These are phyloP conservation scores for Trachelipus rathkii DNA, from an alignment of 1,140 invertebrate genomes.

Conservation along the genomic window DNA sequence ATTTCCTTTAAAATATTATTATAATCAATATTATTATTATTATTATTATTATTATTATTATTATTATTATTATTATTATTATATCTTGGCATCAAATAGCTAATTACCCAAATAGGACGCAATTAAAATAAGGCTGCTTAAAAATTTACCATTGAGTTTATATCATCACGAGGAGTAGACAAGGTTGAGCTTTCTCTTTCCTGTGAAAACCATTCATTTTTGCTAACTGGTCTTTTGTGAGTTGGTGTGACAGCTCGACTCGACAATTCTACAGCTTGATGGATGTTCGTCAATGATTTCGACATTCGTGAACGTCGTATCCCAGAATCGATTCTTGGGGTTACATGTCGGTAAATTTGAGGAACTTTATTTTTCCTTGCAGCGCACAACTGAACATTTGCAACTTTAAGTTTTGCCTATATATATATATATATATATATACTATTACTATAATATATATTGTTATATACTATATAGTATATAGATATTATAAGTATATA, in stretches of 20 bases:
- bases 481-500: no score
- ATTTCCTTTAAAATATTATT: background rate
- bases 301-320: background rate
- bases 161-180: background rate
- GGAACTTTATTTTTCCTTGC: background rate
- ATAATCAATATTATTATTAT: no score
- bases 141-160: no score
- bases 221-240: background rate
- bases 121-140: no score
- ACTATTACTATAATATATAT: no score
- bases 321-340: background rate
- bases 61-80: no score
- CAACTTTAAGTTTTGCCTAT: conserved; percentile 2
- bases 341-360: background rate
- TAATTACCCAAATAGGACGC: no score
- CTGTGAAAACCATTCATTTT: background rate
- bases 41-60: no score
- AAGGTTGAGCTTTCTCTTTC: background rate
- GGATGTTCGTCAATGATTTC: background rate
- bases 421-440: background rate
- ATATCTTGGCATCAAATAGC: no score
- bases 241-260: background rate
- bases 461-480: no score
- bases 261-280: background rate
- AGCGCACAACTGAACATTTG: background rate